Evolutionary conservation across 2,888 invertebrate genomes (phyloP), one percentile per base, ranked within the genome.

Genomic region (Drosophila quinaria): DNA sequence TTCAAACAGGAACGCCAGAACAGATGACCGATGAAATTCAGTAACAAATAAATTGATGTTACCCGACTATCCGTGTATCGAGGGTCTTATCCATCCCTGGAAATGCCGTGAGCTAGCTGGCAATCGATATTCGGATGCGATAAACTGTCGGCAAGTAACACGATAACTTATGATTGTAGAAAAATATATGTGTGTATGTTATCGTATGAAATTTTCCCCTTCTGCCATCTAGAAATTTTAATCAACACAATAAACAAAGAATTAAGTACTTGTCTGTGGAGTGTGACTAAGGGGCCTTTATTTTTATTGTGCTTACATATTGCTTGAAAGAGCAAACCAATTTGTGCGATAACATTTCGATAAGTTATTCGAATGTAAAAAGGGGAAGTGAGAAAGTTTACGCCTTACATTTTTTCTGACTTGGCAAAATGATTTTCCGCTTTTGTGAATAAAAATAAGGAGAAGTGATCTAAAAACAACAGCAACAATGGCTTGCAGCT

Each of bases 401-500:
- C 49, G 49, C 33, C 50, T 42, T 22, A 56, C 15, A 55, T 39
- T 41, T 54, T 11, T 42, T 19, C 17, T 13, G 15, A 19, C 39
- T 37, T 22, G 19, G 37, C n/a, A 33, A 54, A 55, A 55, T 55
- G 33, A 19, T 6, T 31, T 55, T 35, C 10, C 9, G 33, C 10
- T n/a, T 35, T n/a, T 56, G 55, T 56, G 31, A 22, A 46, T 44
- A 44, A 44, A 13, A 8, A n/a, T 49, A 33, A 29, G 13, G 25
- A 29, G 0, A 50, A 19, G 15, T 29, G 29, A 15, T 47, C 29
- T 35, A 35, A 50, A 6, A 50, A 9, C n/a, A 50, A 35, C 35
- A 22, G 9, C 17, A 62, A 61, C 17, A 47, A 86, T 87, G 87
- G 47, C 54, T 25, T 69, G 66, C 35, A 60, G 44, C 10, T 70